Base-by-base conservation (phyloP, 2,113 vertebrate genomes). In the Eurypyga helias region DNA sequence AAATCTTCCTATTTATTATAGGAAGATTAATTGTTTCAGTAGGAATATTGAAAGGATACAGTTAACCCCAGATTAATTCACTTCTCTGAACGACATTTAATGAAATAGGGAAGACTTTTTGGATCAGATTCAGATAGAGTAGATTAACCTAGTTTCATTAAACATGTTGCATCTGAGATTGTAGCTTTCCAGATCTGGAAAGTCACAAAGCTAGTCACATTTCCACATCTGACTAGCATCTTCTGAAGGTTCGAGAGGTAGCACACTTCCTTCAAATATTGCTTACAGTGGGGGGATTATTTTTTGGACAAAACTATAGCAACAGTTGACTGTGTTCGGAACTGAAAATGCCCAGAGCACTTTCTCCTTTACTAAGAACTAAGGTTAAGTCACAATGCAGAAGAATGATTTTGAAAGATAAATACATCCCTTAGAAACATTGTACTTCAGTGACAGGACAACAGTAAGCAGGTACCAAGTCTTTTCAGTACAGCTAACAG, bases 21-120 rank as follows among this genome's bases (percentile, higher is more conserved):
- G 21, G 26, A 92, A 41, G 21, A 96, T 88, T 92, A 88, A 84
- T 82, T 67, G 13, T 93, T 80, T 60, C 65, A 89, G 3, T 46
- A 79, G 62, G 64, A 96, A 90, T 94, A 95, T 85, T 96, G 82
- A 83, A 96, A 93, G 91, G 38, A 86, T 71, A 31, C 79, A 54
- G 34, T 45, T 96, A 80, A 92, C 16, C 28, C 28, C 29, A 72
- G 41, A 25, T 75, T 91, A 95, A 64, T 51, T 80, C 5, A 13
- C 6, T 54, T 48, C 4, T 81, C 64, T 89, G 60, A 65, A n/a
- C 69, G 17, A 23, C 84, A 43, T 57, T 69, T 93, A 54, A 13
- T 87, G 54, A 49, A 72, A 73, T 51, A 33, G 2, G 4, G 11
- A 85, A 73, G 60, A 69, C 9, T 52, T 15, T 66, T 65, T 70